phyloP scores from a whole-genome alignment of 2,113 vertebrate genomes.

The Cyprinodon tularosa region DNA sequence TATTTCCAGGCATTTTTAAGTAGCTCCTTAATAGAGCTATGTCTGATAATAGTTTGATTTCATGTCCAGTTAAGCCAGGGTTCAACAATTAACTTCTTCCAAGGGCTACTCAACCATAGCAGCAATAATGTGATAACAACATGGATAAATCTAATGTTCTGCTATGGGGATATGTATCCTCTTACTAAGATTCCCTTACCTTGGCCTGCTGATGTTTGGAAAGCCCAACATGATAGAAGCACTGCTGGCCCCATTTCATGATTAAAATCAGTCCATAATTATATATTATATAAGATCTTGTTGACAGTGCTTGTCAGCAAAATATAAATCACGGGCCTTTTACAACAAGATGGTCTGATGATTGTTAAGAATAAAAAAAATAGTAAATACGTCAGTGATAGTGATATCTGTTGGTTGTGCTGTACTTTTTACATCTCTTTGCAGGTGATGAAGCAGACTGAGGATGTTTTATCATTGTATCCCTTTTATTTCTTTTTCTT shows the following conservation, averaged over 20 bases:
- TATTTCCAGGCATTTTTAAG: no score
- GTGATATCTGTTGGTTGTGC: no score
- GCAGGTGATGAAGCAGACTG: no score
- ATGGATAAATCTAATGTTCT: neutral
- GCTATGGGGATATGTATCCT: neutral
- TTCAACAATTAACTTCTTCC: no score
- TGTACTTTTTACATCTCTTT: no score
- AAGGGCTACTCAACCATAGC: neutral
- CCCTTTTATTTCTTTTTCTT: no score
- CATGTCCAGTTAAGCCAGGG: neutral
- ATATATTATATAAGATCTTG: neutral
- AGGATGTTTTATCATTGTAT: no score
- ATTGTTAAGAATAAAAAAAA: neutral
- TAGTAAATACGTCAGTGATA: neutral
- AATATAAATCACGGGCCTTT: neutral
- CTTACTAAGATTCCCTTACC: no score
- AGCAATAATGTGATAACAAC: no score
- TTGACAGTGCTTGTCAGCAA: no score
- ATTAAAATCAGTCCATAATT: neutral
- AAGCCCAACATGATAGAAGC: neutral
- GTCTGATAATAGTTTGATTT: neutral
- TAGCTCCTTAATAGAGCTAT: no score
- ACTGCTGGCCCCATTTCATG: neutral
- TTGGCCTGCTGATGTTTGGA: no score
- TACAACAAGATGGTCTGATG: neutral